Evolutionary conservation across 2,113 vertebrate species (phyloP), one percentile per base, ranked within the genome.

Genomic region (Corythoichthys haematopterus): DNA sequence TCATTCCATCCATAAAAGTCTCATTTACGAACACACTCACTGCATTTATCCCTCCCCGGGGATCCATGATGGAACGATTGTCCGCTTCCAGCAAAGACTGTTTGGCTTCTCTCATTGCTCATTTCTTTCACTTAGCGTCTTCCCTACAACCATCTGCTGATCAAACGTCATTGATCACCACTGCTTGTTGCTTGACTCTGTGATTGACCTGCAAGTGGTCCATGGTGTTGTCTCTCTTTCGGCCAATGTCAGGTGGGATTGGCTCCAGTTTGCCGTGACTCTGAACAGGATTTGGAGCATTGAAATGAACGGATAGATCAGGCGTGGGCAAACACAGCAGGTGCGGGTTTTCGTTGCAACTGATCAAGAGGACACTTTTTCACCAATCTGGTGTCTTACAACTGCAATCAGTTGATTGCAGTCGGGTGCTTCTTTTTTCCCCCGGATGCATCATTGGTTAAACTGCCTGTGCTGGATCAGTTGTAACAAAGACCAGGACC

Each of bases 41-140:
- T 75, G 76, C 68, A 61, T 79, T 79, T 76, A 79, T 78, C 58
- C 74, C 64, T 81, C 76, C 71, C 76, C 2, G 9, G 71, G 76
- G 77, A 76, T 64, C 73, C 69, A 79, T 80, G 74, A 84, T 69
- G 53, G 47, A 72, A 70, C 74, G 59, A 76, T 80, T 69, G 81
- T 80, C 66, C 70, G 71, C 68, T 79, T 58, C 52, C 56, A 69
- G 76, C 64, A 68, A 68, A 72, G 58, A 66, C 36, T 55, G 46
- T 75, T 78, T 67, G 70, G 64, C 50, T 59, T 80, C 76, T 52
- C 68, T 74, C 65, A 69, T 68, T 55, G 48, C 38, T 56, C 3
- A 4, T 58, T 20, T 55, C 69, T 50, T 64, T 46, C 51, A 55
- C 66, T 64, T 50, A 37, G 50, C 36, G 59, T 63, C n/a, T 50